A percentile compares a stretch with the other conserved stretches of the same genome.
Evolutionary conservation across 2,113 vertebrate species (phyloP).

Genomic region (Campylomormyrus numenius): DNA sequence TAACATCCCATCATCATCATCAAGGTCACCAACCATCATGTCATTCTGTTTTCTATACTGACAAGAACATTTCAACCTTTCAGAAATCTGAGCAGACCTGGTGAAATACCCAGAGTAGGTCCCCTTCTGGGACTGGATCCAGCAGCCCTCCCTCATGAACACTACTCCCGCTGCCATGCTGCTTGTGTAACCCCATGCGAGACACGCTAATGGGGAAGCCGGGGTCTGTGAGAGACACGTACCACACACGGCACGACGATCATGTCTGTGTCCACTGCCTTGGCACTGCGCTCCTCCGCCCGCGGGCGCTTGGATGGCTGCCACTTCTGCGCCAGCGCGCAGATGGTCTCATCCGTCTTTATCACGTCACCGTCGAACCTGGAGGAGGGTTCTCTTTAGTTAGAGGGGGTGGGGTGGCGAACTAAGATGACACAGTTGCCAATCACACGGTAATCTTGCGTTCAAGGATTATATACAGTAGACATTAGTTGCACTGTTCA

Average conservation of each 20-base stretch:
- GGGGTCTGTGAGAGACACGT: constrained; percentile 24
- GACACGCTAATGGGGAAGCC: not conserved
- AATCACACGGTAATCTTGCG: not conserved
- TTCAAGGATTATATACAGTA: not conserved
- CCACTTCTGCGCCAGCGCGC: constrained; percentile 86
- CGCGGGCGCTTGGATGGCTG: constrained; percentile 71
- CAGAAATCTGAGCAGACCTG: not conserved
- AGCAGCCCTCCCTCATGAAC: not conserved
- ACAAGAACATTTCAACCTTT: not conserved
- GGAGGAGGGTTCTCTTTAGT: not conserved
- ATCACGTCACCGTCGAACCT: constrained; percentile 91
- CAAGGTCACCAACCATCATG: not conserved
- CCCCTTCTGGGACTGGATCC: not conserved
- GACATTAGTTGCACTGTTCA: not conserved
- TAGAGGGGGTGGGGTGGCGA: not conserved
- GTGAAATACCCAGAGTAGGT: not conserved
- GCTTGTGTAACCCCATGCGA: not conserved
- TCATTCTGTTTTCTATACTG: not conserved
- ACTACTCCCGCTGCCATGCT: not conserved
- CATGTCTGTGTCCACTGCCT: constrained; percentile 92
- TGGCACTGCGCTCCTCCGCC: constrained; percentile 77
- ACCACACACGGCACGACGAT: constrained; percentile 85
- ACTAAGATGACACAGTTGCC: not conserved
- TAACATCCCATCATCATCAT: too few species aligned
- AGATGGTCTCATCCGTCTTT: constrained; percentile 84